Base-by-base conservation (phyloP, 2,113 vertebrate genomes). In the Monarcha castaneiventris region DNA sequence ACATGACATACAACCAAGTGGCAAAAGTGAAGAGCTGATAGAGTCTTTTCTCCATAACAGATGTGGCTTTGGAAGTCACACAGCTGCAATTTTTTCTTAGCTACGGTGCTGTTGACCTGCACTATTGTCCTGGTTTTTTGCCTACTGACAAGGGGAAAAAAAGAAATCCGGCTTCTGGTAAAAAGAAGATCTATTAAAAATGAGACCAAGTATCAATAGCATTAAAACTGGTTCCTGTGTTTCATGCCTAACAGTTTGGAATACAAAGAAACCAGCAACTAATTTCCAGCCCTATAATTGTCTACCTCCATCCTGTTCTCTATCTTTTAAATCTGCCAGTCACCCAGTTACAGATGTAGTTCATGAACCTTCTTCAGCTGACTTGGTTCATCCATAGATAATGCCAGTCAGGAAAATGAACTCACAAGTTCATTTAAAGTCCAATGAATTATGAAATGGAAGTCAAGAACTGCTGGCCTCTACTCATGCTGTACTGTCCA, bases 361-460 rank as follows among this genome's bases (percentile, higher is more conserved):
- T 94, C 56, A 23, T 75, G 73, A 94, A 64, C 27, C 20, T 84
- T 61, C 39, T 92, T 61, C 55, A 89, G 35, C 39, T 80, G 39
- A 52, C n/a, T 58, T 59, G 27, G 11, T 58, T 81, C 30, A 43
- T 67, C 35, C 9, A 3, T 30, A 72, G 68, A 20, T 81, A 91
- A 72, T 27, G 19, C n/a, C 33, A 56, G 41, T 35, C 56, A 78
- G 64, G 41, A 81, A 91, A 93, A 88, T 62, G 19, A 94, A 75
- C 44, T 6, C 49, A 69, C 11, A 44, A 62, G 43, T 90, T 61
- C 51, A 68, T 92, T 91, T 82, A 33, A 90, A 86, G 58, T 73
- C 51, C 52, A 88, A 69, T 87, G 79, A 96, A 77, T 87, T 91
- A 88, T 29, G 83, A 89, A 90, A 81, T 37, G 49, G 25, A 79